phyloP scores from a whole-genome alignment of 1,140 invertebrate species.

The Gerris buenoi region DNA sequence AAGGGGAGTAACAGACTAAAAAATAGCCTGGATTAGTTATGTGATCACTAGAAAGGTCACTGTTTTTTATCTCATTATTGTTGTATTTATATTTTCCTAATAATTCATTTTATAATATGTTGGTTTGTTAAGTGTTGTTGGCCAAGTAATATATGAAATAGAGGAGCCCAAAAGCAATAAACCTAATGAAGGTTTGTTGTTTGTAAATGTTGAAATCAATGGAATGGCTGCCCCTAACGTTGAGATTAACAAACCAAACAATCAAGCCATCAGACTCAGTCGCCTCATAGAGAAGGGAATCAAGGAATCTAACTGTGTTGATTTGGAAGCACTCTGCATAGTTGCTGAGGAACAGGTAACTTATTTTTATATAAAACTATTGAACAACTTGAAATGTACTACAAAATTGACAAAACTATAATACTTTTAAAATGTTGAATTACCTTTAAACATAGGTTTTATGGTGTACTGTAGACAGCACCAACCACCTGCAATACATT shows the following conservation, averaged over 20 bases:
- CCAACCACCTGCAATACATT: no score
- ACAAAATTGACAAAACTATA: no score
- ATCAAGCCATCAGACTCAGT: conserved; percentile 60
- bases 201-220: conserved; percentile 72
- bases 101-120: background rate
- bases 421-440: no score
- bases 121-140: conserved; percentile 55
- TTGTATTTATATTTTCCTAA: no score
- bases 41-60: no score
- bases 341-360: conserved; percentile 73
- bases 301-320: conserved; percentile 73
- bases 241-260: conserved; percentile 53
- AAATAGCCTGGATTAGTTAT: no score
- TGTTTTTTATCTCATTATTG: no score
- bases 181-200: conserved; percentile 76
- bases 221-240: conserved; percentile 66
- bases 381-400: no score
- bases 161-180: conserved; percentile 62
- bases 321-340: conserved; percentile 86
- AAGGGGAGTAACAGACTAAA: no score
- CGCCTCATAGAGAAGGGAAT: conserved; percentile 76
- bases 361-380: no score
- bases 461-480: no score
- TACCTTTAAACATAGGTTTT: no score
- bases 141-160: conserved; percentile 76